Evolutionary conservation across 2,888 invertebrate species (phyloP).

Genomic region (Mactromeris polynyma): DNA sequence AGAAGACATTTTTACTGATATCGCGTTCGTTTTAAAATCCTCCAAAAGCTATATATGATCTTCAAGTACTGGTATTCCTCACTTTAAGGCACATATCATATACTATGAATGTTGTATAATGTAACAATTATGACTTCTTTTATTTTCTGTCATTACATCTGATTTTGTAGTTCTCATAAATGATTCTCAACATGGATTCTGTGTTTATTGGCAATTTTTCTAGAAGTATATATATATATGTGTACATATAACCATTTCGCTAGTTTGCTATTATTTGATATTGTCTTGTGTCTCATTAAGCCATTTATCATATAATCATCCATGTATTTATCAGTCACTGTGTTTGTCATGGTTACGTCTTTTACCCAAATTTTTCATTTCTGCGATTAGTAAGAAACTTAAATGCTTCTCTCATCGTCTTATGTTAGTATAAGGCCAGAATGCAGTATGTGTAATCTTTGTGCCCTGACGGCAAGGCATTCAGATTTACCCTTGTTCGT

Average conservation of each 20-base stretch:
- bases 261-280: conserved; percentile 49
- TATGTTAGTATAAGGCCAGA: too few relatives aligned
- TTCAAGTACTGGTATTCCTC: conserved; percentile 2
- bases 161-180: conserved; percentile 12
- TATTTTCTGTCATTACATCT: conserved; percentile 7
- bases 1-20: too few relatives aligned
- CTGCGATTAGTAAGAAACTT: neutral
- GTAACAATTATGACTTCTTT: neutral
- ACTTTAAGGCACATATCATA: conserved; percentile 18
- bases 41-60: neutral
- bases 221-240: conserved; percentile 15
- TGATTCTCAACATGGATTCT: neutral
- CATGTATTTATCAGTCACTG: neutral
- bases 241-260: conserved; percentile 35
- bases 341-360: conserved; percentile 16
- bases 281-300: conserved; percentile 53
- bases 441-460: too few relatives aligned
- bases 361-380: conserved; percentile 4
- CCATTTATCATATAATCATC: conserved; percentile 22
- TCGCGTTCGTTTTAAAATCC: too few relatives aligned
- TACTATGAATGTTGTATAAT: conserved; percentile 23
- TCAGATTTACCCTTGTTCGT: too few relatives aligned
- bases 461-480: too few relatives aligned
- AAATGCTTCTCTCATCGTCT: neutral
- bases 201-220: conserved; percentile 1